Base-by-base conservation (phyloP, 92 coral and sea anemone species). In the Zoanthus sociatus region DNA sequence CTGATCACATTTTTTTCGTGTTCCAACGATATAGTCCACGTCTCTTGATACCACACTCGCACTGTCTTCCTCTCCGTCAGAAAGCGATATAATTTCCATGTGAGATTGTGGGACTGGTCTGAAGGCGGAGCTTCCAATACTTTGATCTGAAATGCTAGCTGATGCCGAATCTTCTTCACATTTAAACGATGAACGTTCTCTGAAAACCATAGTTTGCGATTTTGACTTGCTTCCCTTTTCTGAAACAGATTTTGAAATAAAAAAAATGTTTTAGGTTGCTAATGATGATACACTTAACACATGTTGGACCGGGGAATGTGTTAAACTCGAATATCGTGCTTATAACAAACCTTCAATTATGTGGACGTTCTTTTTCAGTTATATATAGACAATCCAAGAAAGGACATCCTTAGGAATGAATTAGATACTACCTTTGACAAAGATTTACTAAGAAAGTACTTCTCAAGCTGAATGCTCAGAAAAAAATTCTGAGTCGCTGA, bases 51-150 rank as follows among this genome's bases (percentile, higher is more conserved):
- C 53, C 20, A 33, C 42, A 37, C 54, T 21, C 0, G 67, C 16
- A 20, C 9, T n/a, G 30, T 61, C 77, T 33, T 51, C 26, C 32
- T 50, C 89, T 37, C 86, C 87, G 61, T 86, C 87, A 11, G 84
- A 83, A 3, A 33, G 31, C 55, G 86, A 18, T 7, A 26, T 67
- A 26, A 53, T 33, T 7, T 84, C 48, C 12, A 73, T 60, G 14
- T 21, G 58, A n/a, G 75, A 58, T 46, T 81, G 63, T 21, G 75
- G 75, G 31, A 18, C 46, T 18, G 61, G 56, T 18, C 75, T 81
- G 61, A 60, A 12, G 7, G 63, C 66, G 20, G 74, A 37, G 12
- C 46, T 60, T 64, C 47, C 74, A 81, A n/a, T n/a, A 47, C 51
- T 53, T 10, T 13, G n/a, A 45, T 66, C 75, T 67, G 73, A 66